phyloP scores from a whole-genome alignment of 2,888 invertebrate genomes.

The Aporophyla nigra region DNA sequence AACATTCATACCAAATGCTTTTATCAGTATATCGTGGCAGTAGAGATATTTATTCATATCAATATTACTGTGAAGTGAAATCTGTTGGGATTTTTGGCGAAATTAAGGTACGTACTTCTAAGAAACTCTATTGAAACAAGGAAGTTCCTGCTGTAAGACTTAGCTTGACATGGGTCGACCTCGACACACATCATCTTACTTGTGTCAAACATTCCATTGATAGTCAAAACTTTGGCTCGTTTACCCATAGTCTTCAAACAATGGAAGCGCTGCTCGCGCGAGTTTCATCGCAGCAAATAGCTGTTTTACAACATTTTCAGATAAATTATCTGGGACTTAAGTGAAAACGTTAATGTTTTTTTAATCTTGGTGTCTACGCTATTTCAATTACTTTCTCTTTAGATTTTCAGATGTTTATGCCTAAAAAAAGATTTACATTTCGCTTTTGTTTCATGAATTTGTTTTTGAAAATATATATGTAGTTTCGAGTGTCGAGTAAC shows the following conservation, averaged over 20 bases:
- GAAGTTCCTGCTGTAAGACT: not conserved
- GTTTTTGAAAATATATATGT: slow-evolving; percentile 35
- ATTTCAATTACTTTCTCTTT: slow-evolving; percentile 50
- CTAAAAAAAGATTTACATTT: slow-evolving; percentile 7
- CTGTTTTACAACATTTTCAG: slow-evolving; percentile 37
- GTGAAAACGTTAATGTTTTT: slow-evolving; percentile 60
- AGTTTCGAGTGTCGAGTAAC: not conserved
- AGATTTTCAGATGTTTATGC: slow-evolving; percentile 26
- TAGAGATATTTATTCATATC: slow-evolving; percentile 22
- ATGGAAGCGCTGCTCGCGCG: slow-evolving; percentile 24
- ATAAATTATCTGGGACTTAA: slow-evolving; percentile 27
- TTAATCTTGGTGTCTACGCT: slow-evolving; percentile 41
- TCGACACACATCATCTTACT: slow-evolving; percentile 16
- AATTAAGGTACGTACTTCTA: slow-evolving; percentile 1
- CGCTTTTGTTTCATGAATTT: slow-evolving; percentile 15
- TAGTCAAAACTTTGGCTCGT: slow-evolving; percentile 10
- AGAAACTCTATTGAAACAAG: not conserved
- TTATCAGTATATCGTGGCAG: slow-evolving; percentile 15
- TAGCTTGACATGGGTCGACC: slow-evolving; percentile 19
- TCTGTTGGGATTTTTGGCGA: not conserved
- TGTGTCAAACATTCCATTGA: slow-evolving; percentile 10
- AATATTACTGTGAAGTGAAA: slow-evolving; percentile 27
- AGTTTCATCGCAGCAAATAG: slow-evolving; percentile 16
- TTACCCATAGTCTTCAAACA: slow-evolving; percentile 25
- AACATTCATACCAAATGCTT: slow-evolving; percentile 8